A percentile compares a stretch with the other conserved stretches of the same genome.
These are phyloP conservation scores for Temnothorax ravouxi DNA, from an alignment of 2,888 invertebrate genomes.

Conservation along the genomic window DNA sequence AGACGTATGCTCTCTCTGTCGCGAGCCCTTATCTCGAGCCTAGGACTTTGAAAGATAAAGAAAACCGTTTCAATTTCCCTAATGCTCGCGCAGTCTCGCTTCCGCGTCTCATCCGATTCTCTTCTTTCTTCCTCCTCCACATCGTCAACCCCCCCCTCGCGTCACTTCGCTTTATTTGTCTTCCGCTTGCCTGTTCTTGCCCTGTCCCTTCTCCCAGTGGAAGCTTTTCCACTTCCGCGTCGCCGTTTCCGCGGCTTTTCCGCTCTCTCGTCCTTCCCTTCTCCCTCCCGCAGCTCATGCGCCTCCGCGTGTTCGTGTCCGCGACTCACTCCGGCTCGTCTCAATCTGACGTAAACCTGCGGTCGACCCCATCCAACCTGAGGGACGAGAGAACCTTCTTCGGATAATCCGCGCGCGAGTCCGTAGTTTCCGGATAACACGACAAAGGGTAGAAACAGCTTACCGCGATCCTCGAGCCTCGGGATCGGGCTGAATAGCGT, in stretches of 20 bases:
- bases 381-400: conserved; percentile 65
- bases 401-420: conserved; percentile 69
- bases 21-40: conserved; percentile 49
- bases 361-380: conserved; percentile 52
- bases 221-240: conserved; percentile 66
- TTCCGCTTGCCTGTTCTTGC: conserved; percentile 58
- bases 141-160: conserved; percentile 33
- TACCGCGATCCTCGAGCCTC: conserved; percentile 39
- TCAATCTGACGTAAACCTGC: conserved; percentile 58
- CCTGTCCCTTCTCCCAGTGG: conserved; percentile 40
- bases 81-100: conserved; percentile 81
- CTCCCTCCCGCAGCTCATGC: not conserved
- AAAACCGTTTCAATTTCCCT: conserved; percentile 85
- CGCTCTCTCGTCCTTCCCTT: conserved; percentile 26
- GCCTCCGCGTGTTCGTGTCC: not conserved
- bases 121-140: conserved; percentile 9
- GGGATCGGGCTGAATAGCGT: conserved; percentile 25
- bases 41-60: conserved; percentile 76
- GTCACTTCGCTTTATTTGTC: conserved; percentile 71
- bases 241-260: conserved; percentile 60
- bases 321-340: conserved; percentile 17
- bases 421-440: conserved; percentile 61
- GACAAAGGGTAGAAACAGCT: conserved; percentile 59
- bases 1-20: conserved; percentile 54
- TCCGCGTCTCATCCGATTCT: conserved; percentile 74